phyloP scores from a whole-genome alignment of 92 coral and sea anemone genomes.

The Phenganax stokvisi region DNA sequence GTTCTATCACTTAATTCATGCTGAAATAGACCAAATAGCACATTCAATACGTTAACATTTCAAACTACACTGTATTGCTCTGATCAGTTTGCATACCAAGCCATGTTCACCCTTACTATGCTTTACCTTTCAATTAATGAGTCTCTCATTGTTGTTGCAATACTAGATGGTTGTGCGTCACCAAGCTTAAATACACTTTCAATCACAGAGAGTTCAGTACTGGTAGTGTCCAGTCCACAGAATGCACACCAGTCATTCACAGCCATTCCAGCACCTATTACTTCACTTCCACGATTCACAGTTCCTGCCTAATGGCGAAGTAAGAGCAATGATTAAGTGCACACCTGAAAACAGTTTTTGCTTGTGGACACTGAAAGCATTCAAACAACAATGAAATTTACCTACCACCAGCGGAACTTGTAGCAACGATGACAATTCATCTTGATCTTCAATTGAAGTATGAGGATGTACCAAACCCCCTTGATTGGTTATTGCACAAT shows the following conservation, averaged over 20 bases:
- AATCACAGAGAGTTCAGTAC: slow-evolving; percentile 89
- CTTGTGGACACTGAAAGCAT: neutral
- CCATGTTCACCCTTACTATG: neutral
- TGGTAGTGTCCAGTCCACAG: slow-evolving; percentile 95
- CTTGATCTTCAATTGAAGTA: slow-evolving; percentile 86
- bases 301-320: slow-evolving; percentile 74
- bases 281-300: slow-evolving; percentile 98
- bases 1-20: neutral
- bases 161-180: slow-evolving; percentile 83
- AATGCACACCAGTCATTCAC: slow-evolving; percentile 99
- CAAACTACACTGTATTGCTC: too few species aligned
- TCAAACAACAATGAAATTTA: neutral
- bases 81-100: too few species aligned
- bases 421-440: slow-evolving; percentile 85
- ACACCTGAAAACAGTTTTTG: too few species aligned
- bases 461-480: slow-evolving; percentile 98
- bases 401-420: slow-evolving; percentile 93
- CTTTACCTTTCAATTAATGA: slow-evolving; percentile 84
- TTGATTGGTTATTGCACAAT: slow-evolving; percentile 91
- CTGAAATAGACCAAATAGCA: neutral
- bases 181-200: slow-evolving; percentile 98
- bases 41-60: neutral
- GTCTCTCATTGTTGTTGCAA: slow-evolving; percentile 86
- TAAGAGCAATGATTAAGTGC: neutral
- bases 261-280: slow-evolving; percentile 92